Evolutionary conservation across 2,888 invertebrate genomes (phyloP), one percentile per base, ranked within the genome.

Genomic region (Hydrotaea diabolus): DNA sequence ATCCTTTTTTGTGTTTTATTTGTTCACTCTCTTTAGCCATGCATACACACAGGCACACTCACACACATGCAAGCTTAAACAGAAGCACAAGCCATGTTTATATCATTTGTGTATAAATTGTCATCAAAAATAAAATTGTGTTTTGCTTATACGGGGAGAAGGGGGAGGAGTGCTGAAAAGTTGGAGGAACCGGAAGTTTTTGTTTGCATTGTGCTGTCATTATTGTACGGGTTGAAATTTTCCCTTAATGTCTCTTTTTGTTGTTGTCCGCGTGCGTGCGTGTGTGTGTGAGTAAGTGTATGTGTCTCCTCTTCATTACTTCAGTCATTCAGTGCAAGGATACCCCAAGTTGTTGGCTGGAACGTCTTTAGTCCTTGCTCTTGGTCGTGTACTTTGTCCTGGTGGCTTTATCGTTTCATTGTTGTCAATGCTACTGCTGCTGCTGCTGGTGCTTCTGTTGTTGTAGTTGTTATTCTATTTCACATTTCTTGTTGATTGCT

Each of bases 401-500:
- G 23, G n/a, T 43, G n/a, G 57, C 49, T 80, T 77, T 80, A 77
- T 71, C 74, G 71, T 77, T 74, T 82, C 17, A 59, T 49, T 77
- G 66, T 80, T 78, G 49, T 76, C 59, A 59, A 43, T 19, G 66
- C 11, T 79, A 62, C 74, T 66, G n/a, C 11, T 77, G 21, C 46
- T 46, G 17, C 19, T 77, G 21, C 46, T 46, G 17, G n/a, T 13
- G 26, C 0, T 39, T 17, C 7, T 66, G 21, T 57, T 15, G 75
- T 72, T 76, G 36, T 39, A 55, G 49, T 53, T 53, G 64, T 15
- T 39, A 8, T 36, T 79, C 39, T 72, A 78, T 55, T 81, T 80
- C 71, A 84, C 76, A 82, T 79, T 69, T 82, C 73, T 82, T 85
- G 79, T 82, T 85, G 82, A 85, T 85, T 82, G 83, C 79, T 86